A percentile compares a stretch with the other conserved stretches of the same genome.
phyloP scores from a whole-genome alignment of 53 echinoderm and acorn worm species.

The Patiria pectinifera region DNA sequence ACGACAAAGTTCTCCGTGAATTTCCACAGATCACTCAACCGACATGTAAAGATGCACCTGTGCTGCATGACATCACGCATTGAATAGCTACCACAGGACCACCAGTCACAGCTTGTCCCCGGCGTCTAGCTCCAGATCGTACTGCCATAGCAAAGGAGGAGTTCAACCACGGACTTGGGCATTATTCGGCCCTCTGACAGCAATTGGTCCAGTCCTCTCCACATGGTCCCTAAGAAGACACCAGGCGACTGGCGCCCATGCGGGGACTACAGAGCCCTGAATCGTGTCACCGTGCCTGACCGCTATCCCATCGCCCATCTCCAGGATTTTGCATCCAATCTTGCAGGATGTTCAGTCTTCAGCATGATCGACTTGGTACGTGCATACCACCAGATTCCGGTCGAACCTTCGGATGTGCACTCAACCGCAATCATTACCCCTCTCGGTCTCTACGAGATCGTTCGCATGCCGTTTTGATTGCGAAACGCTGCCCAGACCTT shows the following conservation, averaged over 20 bases:
- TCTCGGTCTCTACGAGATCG: no score
- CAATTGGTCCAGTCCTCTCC: conserved; percentile 60
- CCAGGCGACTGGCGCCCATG: conserved; percentile 66
- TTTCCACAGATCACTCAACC: conserved; percentile 13
- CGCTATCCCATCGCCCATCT: conserved; percentile 59
- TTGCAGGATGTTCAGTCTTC: no score
- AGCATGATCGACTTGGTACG: no score
- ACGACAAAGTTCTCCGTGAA: conserved; percentile 14
- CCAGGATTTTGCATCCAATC: conserved; percentile 29
- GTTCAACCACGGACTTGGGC: conserved; percentile 66
- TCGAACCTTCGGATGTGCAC: no score
- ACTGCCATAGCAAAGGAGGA: conserved; percentile 37
- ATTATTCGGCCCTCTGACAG: no score
- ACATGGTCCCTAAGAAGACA: conserved; percentile 53
- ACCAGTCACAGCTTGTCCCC: conserved; percentile 39
- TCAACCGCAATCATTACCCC: no score
- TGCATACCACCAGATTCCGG: no score
- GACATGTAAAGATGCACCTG: background rate
- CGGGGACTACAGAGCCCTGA: conserved; percentile 52
- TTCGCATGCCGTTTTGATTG: no score
- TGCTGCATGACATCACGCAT: conserved; percentile 20
- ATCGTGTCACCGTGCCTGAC: no score
- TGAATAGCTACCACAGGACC: conserved; percentile 52
- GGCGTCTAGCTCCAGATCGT: conserved; percentile 40
- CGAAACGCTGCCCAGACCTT: no score